A percentile compares a stretch with the other conserved stretches of the same genome.
Evolutionary conservation across 2,888 invertebrate species (phyloP).

Genomic region (Calliphora vomitoria): DNA sequence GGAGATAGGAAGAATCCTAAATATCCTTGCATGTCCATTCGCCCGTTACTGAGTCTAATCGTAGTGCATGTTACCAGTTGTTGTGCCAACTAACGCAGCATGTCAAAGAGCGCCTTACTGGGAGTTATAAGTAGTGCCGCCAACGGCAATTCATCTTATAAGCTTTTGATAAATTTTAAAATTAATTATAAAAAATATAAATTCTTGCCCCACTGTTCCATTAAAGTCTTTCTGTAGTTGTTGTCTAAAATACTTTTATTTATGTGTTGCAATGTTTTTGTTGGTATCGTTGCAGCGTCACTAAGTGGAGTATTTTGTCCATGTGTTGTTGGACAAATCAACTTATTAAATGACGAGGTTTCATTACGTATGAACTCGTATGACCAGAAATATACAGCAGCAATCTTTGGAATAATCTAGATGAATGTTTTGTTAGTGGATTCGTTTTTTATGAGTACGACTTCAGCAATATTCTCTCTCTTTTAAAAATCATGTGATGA

Average conservation of each 20-base stretch:
- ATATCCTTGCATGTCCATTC: no score
- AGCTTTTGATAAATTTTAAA: no score
- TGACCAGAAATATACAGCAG: neutral
- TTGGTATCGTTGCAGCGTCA: neutral
- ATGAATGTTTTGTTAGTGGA: constrained; percentile 1
- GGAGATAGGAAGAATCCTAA: no score
- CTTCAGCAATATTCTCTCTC: neutral
- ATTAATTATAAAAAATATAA: neutral
- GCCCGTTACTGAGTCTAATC: no score
- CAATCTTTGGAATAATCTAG: constrained; percentile 16
- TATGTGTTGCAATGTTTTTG: constrained; percentile 8
- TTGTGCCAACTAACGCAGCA: no score
- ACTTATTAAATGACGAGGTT: constrained; percentile 11
- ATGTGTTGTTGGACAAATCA: constrained; percentile 26
- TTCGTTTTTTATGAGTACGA: neutral
- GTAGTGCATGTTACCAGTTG: no score
- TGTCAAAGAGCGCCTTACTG: no score
- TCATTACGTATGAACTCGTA: constrained; percentile 1
- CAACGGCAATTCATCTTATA: no score
- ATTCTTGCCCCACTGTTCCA: neutral
- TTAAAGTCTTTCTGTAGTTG: neutral
- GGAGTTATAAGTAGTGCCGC: no score
- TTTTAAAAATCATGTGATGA: neutral
- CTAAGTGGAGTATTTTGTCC: constrained; percentile 30
- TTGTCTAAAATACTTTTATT: neutral